A percentile compares a stretch with the other conserved stretches of the same genome.
These are phyloP conservation scores for Pagrus major DNA, from an alignment of 2,113 vertebrate genomes.

Conservation along the genomic window DNA sequence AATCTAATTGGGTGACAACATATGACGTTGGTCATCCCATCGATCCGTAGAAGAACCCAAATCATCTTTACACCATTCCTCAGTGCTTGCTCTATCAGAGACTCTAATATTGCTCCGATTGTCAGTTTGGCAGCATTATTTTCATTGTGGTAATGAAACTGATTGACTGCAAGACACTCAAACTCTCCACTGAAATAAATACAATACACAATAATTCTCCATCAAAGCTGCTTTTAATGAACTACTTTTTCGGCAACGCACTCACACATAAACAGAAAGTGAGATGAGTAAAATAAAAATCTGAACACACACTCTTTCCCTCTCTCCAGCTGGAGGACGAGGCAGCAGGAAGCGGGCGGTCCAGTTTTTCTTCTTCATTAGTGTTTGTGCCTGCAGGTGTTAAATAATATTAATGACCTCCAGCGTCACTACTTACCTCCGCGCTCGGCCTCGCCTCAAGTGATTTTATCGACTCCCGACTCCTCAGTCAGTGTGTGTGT, in stretches of 20 bases:
- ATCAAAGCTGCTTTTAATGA: not conserved
- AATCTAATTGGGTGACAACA: no score
- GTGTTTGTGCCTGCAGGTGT: conserved; percentile 89
- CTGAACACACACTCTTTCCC: no score
- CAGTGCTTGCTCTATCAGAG: not conserved
- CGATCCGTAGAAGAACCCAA: no score
- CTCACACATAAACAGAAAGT: not conserved
- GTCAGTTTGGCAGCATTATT: not conserved
- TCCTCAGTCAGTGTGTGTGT: conserved; percentile 56
- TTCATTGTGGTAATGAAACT: not conserved
- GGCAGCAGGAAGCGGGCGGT: conserved; percentile 57
- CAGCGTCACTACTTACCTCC: conserved; percentile 95
- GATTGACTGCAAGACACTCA: not conserved
- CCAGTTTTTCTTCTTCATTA: conserved; percentile 95
- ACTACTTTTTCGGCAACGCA: not conserved
- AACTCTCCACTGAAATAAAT: not conserved
- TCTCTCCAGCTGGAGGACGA: not conserved
- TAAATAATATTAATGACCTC: conserved; percentile 99
- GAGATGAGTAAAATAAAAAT: conserved; percentile 8
- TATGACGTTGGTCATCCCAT: no score
- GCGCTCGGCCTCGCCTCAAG: conserved; percentile 90
- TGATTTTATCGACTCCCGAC: conserved; percentile 96
- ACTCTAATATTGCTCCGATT: no score
- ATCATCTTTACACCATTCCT: not conserved
- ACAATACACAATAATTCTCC: no score